Evolutionary conservation across 2,888 invertebrate species (phyloP).

Genomic region (Tetranychus truncatus): DNA sequence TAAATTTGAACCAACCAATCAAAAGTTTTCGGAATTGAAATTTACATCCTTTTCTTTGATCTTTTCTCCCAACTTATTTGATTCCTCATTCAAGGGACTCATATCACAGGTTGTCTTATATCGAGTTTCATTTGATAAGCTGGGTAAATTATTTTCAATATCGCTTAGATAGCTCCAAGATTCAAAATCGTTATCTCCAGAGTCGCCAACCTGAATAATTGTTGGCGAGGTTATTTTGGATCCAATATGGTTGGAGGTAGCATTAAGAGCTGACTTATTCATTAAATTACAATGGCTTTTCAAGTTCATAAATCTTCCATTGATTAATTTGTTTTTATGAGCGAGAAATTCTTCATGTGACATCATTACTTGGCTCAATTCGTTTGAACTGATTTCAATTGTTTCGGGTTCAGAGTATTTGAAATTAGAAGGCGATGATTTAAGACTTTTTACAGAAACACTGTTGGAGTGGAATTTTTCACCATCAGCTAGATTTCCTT

Average conservation of each 20-base stretch:
- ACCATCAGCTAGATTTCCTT: background rate
- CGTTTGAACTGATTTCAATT: conserved; percentile 29
- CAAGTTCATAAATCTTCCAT: background rate
- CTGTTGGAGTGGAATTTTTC: background rate
- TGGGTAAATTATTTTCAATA: conserved; percentile 7
- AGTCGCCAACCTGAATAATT: background rate
- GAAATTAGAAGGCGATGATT: background rate
- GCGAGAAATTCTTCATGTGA: conserved; percentile 29
- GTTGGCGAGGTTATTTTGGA: conserved; percentile 17
- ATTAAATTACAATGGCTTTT: background rate
- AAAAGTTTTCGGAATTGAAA: background rate
- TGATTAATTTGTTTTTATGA: conserved; percentile 14
- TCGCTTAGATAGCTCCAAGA: conserved; percentile 20
- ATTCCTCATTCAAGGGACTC: background rate
- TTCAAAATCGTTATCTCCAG: conserved; percentile 17
- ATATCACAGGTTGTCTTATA: background rate
- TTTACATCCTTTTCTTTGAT: background rate
- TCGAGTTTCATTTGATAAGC: background rate
- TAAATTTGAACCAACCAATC: background rate
- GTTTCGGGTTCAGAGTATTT: conserved; percentile 17
- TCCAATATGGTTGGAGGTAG: conserved; percentile 26
- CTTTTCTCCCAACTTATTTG: background rate
- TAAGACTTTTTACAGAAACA: no score
- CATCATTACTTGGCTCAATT: conserved; percentile 30
- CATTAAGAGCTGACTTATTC: background rate